Evolutionary conservation across 2,113 vertebrate species (phyloP), one percentile per base, ranked within the genome.

Genomic region (Ceyx cyanopectus): DNA sequence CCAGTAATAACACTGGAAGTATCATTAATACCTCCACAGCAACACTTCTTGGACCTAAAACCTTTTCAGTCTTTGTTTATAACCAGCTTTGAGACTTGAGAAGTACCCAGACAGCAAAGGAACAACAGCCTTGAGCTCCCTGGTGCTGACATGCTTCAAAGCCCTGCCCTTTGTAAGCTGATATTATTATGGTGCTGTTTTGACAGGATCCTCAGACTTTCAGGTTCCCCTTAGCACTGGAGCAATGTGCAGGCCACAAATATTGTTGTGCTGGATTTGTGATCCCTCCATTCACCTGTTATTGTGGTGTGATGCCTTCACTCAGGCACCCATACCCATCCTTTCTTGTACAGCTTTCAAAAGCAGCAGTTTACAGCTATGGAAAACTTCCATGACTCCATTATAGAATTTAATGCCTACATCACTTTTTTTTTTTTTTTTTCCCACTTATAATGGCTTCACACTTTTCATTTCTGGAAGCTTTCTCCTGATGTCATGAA

Each of bases 201-300:
- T 57, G 32, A 95, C 56, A 90, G 85, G 76, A 86, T 89, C 67
- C 72, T 83, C 50, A 74, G 80, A 67, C 63, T 82, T 87, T 82
- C 89, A 77, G 80, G 85, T 94, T 92, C 78, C 92, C 87, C 88
- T 88, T 93, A 90, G 93, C 74, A 90, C 85, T 85, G 91, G 84
- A 94, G 94, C 94, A 95, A 95, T 96, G 91, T 96, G 90, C 54
- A 95, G 90, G 74, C 60, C 79, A 87, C 85, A 94, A 86, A 65
- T 54, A 88, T 79, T 29, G 43, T 75, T 67, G 61, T 53, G 48
- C 9, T 22, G 67, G 46, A 84, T 95, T 96, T 89, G 81, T 89
- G 87, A 95, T 80, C 69, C 69, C 68, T 48, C 58, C 74, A 94
- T 95, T 93, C 46, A 46, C 87, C n/a, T 34, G 61, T 41, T 77